Conservation (phyloP, 2,797 vertebrate species). For the Trachurus trachurus region DNA sequence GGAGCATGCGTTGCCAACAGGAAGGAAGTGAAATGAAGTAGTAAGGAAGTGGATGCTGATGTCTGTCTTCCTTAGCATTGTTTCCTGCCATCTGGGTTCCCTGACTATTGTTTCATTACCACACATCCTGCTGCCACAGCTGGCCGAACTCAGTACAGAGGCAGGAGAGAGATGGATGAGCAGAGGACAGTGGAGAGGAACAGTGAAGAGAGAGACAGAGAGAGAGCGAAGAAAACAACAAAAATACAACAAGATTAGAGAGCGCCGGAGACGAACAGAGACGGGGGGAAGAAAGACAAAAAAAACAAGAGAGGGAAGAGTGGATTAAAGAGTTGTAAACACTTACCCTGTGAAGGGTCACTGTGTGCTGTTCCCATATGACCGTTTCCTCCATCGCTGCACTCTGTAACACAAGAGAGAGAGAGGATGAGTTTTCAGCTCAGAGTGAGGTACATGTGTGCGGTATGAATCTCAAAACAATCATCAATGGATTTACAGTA, state of each 20-base stretch:
- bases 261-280: constrained; percentile 23
- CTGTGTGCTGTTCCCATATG: constrained; percentile 99
- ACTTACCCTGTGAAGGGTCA: constrained; percentile 99
- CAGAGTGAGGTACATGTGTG: too few species aligned
- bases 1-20: constrained; percentile 67
- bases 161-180: constrained; percentile 48
- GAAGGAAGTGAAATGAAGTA: constrained; percentile 82
- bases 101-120: constrained; percentile 81
- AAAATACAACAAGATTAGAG: constrained; percentile 31
- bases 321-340: constrained; percentile 62
- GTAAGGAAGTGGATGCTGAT: constrained; percentile 82
- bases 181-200: constrained; percentile 44
- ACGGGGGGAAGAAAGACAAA: constrained; percentile 5
- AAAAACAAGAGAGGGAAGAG: constrained; percentile 56
- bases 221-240: constrained; percentile 65
- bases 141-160: constrained; percentile 59
- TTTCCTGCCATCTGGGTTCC: constrained; percentile 87
- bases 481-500: not conserved
- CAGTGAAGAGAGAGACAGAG: constrained; percentile 10
- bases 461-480: not conserved
- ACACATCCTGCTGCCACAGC: constrained; percentile 84
- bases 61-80: constrained; percentile 79
- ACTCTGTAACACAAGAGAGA: constrained; percentile 84
- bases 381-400: constrained; percentile 99
- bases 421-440: constrained; percentile 26